Evolutionary conservation across 2,888 invertebrate species (phyloP).

Genomic region (Neoitamus cyanurus): DNA sequence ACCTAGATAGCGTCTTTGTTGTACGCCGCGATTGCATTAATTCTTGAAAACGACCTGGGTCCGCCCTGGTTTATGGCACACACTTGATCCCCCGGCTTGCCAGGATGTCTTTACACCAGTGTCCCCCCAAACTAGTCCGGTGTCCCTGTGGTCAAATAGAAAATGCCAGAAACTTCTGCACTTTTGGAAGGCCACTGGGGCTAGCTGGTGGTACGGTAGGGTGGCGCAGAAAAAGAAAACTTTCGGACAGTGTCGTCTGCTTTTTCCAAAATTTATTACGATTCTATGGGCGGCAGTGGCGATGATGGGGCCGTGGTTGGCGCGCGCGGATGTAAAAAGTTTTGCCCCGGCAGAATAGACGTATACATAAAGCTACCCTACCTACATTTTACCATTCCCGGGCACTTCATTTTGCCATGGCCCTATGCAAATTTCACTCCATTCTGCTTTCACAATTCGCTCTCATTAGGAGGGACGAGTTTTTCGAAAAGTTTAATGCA

Average conservation of each 20-base stretch:
- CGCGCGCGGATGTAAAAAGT: not conserved
- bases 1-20: slow-evolving; percentile 8
- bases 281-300: not conserved
- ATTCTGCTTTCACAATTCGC: slow-evolving; percentile 37
- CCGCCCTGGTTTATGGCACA: not conserved
- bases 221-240: not conserved
- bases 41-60: slow-evolving; percentile 19
- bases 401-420: not conserved
- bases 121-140: not conserved
- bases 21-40: slow-evolving; percentile 17
- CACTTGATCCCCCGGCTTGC: slow-evolving; percentile 3
- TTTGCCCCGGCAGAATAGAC: not conserved
- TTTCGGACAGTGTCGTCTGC: slow-evolving; percentile 32
- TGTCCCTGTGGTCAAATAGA: slow-evolving; percentile 17
- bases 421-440: slow-evolving; percentile 28
- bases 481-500: slow-evolving; percentile 32
- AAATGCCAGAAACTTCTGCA: not conserved
- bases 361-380: not conserved
- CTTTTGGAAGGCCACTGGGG: not conserved
- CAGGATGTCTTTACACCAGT: slow-evolving; percentile 3
- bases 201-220: not conserved
- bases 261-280: slow-evolving; percentile 40
- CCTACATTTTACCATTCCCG: not conserved
- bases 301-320: not conserved
- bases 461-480: slow-evolving; percentile 28